A percentile compares a stretch with the other conserved stretches of the same genome.
Evolutionary conservation across 1,140 invertebrate genomes (phyloP).

Genomic region (Papilio polytes): DNA sequence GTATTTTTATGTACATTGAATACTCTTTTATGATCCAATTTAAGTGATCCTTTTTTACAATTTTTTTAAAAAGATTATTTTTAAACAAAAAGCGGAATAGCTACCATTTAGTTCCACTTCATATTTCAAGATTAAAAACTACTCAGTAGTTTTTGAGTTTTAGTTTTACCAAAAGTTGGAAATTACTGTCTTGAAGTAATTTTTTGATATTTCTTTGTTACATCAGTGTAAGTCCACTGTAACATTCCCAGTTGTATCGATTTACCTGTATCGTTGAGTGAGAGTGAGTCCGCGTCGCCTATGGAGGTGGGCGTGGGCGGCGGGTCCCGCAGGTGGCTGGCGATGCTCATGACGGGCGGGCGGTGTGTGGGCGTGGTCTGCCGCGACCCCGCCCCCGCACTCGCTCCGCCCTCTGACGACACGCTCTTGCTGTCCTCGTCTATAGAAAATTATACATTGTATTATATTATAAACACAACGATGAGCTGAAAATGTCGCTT

Average conservation of each 20-base stretch:
- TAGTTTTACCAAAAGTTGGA: too few species aligned
- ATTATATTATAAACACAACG: too few species aligned
- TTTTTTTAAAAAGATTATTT: too few species aligned
- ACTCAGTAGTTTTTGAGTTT: too few species aligned
- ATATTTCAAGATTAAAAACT: too few species aligned
- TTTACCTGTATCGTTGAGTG: constrained; percentile 66
- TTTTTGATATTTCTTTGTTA: neutral
- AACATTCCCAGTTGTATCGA: neutral
- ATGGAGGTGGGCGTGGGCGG: constrained; percentile 76
- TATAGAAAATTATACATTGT: neutral
- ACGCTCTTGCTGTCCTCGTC: constrained; percentile 76
- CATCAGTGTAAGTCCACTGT: neutral
- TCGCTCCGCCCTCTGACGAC: constrained; percentile 57
- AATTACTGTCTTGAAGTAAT: too few species aligned
- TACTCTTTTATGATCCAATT: too few species aligned
- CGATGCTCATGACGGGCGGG: constrained; percentile 88
- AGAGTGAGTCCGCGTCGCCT: constrained; percentile 68
- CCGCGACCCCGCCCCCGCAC: constrained; percentile 77
- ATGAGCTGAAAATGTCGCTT: too few species aligned
- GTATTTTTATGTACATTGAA: too few species aligned
- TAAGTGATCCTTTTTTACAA: too few species aligned
- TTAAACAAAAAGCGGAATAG: too few species aligned
- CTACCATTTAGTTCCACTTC: too few species aligned
- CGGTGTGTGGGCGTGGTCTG: constrained; percentile 87
- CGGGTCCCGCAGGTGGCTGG: constrained; percentile 67